A percentile compares a stretch with the other conserved stretches of the same genome.
Conservation (phyloP, 1,140 invertebrate species). For the Tetragonula clypearis region DNA sequence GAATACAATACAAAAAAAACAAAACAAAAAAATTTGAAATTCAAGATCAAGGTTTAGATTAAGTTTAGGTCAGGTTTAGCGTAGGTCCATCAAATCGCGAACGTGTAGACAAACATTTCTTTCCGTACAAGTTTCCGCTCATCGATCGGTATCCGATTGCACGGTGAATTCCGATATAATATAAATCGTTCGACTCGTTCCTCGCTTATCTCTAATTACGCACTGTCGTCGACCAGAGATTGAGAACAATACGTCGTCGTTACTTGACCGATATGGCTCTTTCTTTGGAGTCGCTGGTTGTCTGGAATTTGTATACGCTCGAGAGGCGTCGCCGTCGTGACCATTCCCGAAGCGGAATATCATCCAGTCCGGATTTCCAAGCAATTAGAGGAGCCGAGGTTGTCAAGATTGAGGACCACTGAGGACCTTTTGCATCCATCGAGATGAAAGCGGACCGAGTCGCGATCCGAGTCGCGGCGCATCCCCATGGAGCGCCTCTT, state of each 20-base stretch:
- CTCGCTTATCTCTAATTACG: not conserved
- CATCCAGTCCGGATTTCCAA: conserved; percentile 14
- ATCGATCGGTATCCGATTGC: not conserved
- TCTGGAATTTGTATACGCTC: not conserved
- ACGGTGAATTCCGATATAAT: too few species aligned
- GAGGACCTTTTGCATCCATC: conserved; percentile 35
- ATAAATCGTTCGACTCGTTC: not conserved
- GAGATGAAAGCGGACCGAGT: conserved; percentile 57
- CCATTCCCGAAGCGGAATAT: not conserved
- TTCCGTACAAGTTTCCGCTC: too few species aligned
- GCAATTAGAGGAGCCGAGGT: conserved; percentile 40
- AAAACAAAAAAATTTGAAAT: too few species aligned
- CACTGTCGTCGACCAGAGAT: not conserved
- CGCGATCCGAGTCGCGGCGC: conserved; percentile 14
- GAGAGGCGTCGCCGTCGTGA: not conserved
- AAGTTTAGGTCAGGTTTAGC: too few species aligned
- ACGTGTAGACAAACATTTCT: too few species aligned
- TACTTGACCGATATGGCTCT: not conserved
- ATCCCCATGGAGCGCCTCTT: conserved; percentile 46
- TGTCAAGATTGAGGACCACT: conserved; percentile 60
- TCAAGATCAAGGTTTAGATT: too few species aligned
- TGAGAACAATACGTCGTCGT: conserved; percentile 17
- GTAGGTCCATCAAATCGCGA: too few species aligned
- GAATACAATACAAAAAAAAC: too few species aligned
- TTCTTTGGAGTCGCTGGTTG: not conserved